Evolutionary conservation across 2,888 invertebrate genomes (phyloP).

Genomic region (Poecilus cupreus): DNA sequence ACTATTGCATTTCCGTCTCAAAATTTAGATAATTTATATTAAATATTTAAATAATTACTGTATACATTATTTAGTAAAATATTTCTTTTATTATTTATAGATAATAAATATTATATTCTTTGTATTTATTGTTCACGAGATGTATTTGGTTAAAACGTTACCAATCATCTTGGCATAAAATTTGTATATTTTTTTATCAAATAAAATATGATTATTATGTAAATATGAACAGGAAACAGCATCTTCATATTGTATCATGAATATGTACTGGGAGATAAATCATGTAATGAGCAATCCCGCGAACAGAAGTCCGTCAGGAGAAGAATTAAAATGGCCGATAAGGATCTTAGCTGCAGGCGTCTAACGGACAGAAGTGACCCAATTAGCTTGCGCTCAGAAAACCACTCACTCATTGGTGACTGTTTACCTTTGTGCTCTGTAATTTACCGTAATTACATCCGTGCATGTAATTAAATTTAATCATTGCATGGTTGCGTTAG

Average conservation of each 20-base stretch:
- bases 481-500: slow-evolving; percentile 50
- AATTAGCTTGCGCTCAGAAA: slow-evolving; percentile 44
- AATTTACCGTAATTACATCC: slow-evolving; percentile 55
- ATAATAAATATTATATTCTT: too few species aligned
- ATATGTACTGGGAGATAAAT: background rate
- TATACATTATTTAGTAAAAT: too few species aligned
- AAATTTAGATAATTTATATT: too few species aligned
- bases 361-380: slow-evolving; percentile 54
- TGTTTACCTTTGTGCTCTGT: slow-evolving; percentile 57
- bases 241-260: too few species aligned
- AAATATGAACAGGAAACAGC: too few species aligned
- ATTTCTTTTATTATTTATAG: too few species aligned
- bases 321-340: slow-evolving; percentile 53
- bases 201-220: too few species aligned
- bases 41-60: too few species aligned
- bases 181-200: too few species aligned
- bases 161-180: too few species aligned
- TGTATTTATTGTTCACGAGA: too few species aligned
- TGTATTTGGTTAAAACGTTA: background rate
- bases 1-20: too few species aligned
- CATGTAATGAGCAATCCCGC: background rate
- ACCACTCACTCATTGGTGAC: slow-evolving; percentile 48
- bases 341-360: slow-evolving; percentile 45
- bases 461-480: slow-evolving; percentile 57
- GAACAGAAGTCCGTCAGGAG: slow-evolving; percentile 25